phyloP scores from a whole-genome alignment of 2,113 vertebrate genomes.

The Brachyistius frenatus region DNA sequence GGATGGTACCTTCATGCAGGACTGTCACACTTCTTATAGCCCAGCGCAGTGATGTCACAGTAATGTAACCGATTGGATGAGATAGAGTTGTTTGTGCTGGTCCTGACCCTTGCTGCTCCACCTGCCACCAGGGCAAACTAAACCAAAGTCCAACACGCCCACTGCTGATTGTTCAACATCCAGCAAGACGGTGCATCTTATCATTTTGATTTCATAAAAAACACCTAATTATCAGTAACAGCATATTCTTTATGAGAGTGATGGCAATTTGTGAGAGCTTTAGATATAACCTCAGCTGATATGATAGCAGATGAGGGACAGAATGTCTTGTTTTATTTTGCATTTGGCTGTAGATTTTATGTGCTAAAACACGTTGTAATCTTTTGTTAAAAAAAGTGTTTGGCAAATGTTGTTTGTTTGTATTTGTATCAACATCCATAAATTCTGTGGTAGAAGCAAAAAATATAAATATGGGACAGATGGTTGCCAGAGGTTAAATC shows the following conservation, averaged over 20 bases:
- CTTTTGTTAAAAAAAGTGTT: too few species aligned
- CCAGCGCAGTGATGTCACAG: neutral
- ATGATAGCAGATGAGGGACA: conserved; percentile 1
- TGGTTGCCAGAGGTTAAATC: too few species aligned
- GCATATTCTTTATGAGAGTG: neutral
- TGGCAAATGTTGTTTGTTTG: too few species aligned
- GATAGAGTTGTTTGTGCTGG: conserved; percentile 37
- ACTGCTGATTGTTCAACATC: conserved; percentile 47
- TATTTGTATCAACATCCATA: too few species aligned
- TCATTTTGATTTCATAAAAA: conserved; percentile 61
- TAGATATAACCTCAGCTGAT: conserved; percentile 10
- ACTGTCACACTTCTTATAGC: conserved; percentile 65
- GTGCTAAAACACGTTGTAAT: too few species aligned
- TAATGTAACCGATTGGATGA: conserved; percentile 45
- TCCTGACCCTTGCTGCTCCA: conserved; percentile 67
- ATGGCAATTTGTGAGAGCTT: neutral
- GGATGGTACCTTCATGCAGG: conserved; percentile 54
- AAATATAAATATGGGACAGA: too few species aligned
- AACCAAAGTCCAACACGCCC: conserved; percentile 75
- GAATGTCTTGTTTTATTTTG: neutral
- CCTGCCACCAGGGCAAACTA: conserved; percentile 63
- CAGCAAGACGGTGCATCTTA: conserved; percentile 49
- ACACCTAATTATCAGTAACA: conserved; percentile 28
- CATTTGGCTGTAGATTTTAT: neutral
- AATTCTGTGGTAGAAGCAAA: too few species aligned